phyloP scores from a whole-genome alignment of 2,888 invertebrate genomes.

The Caenorhabditis plicata region DNA sequence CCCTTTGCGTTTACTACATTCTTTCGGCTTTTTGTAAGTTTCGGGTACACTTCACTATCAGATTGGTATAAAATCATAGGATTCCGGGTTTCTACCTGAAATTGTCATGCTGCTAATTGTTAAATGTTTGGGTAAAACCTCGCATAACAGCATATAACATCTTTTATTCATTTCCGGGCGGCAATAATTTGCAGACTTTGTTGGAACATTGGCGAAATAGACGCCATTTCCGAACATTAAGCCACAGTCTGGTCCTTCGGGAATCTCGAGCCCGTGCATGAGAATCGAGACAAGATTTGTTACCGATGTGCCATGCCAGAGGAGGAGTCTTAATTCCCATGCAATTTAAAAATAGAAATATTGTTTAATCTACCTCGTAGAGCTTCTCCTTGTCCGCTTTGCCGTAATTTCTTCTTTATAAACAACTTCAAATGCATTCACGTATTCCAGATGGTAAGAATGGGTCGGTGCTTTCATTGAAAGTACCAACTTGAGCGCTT shows the following conservation, averaged over 20 bases:
- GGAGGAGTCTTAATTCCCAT: conserved; percentile 4
- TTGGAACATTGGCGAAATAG: conserved; percentile 31
- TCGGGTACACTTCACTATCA: conserved; percentile 10
- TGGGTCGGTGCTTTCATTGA: conserved; percentile 22
- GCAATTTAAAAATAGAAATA: not conserved
- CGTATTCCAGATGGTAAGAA: conserved; percentile 2
- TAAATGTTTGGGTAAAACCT: conserved; percentile 3
- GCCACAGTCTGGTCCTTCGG: conserved; percentile 17
- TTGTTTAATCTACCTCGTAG: not conserved
- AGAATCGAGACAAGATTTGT: conserved; percentile 35
- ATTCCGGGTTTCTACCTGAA: conserved; percentile 14
- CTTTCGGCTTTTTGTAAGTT: conserved; percentile 10
- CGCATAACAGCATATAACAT: conserved; percentile 26
- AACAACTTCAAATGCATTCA: conserved; percentile 13
- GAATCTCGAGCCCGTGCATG: conserved; percentile 25
- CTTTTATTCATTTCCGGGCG: conserved; percentile 9
- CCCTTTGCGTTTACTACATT: conserved; percentile 24
- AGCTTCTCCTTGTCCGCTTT: not conserved
- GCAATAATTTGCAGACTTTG: conserved; percentile 33
- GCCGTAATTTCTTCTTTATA: not conserved
- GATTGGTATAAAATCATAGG: conserved; percentile 16
- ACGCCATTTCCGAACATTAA: conserved; percentile 36
- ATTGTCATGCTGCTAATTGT: not conserved
- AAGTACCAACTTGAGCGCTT: conserved; percentile 15
- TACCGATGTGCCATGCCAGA: conserved; percentile 32